phyloP scores from a whole-genome alignment of 2,797 vertebrate genomes.

The Lophotriccus pileatus region DNA sequence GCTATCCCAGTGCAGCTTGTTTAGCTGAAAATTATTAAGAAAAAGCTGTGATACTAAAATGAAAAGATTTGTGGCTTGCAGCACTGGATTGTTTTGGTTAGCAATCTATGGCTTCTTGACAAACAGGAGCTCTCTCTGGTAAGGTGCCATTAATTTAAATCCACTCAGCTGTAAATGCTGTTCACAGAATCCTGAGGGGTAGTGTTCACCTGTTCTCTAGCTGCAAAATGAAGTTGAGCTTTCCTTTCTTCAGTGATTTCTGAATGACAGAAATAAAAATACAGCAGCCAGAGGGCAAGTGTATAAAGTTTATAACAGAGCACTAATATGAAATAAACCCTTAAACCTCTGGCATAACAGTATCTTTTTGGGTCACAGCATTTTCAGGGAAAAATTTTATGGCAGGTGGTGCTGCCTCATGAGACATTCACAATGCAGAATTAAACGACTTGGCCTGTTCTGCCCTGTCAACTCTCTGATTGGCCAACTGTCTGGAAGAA shows the following conservation, averaged over 20 bases:
- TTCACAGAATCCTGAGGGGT: neutral
- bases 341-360: conserved; percentile 1
- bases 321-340: conserved; percentile 27
- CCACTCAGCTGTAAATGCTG: neutral
- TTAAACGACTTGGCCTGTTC: conserved; percentile 46
- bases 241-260: neutral
- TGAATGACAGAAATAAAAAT: conserved; percentile 42
- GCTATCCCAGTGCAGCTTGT: neutral
- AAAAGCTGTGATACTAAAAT: neutral
- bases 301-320: conserved; percentile 34
- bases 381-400: conserved; percentile 38
- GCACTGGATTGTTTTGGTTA: neutral
- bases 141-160: neutral
- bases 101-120: neutral
- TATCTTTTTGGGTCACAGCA: conserved; percentile 36
- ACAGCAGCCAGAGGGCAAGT: neutral
- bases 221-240: neutral
- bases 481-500: conserved; percentile 46
- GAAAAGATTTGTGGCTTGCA: neutral
- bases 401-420: conserved; percentile 49
- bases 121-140: conserved; percentile 12
- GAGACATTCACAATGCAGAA: conserved; percentile 7
- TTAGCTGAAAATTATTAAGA: neutral
- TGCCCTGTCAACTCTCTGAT: conserved; percentile 50
- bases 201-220: neutral